Conservation (phyloP, 2,113 vertebrate species). For the Sciurus niger region DNA sequence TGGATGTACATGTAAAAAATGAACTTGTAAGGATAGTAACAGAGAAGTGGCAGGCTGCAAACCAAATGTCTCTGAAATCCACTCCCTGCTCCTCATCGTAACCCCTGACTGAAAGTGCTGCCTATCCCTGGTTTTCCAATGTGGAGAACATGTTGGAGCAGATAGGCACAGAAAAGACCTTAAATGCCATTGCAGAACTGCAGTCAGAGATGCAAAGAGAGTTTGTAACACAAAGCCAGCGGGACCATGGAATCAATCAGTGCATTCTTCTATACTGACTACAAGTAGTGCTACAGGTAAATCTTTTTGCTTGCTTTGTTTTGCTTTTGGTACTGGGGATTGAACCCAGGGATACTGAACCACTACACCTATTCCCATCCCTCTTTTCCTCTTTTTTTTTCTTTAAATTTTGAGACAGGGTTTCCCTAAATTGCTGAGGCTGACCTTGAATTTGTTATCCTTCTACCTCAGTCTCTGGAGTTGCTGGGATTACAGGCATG, state of each 20-base stretch:
- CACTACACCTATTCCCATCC: no score
- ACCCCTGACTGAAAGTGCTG: neutral
- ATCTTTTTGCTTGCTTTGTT: no score
- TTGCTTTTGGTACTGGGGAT: no score
- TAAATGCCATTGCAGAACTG: neutral
- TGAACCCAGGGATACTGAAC: no score
- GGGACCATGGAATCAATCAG: neutral
- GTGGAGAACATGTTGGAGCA: neutral
- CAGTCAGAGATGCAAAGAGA: neutral
- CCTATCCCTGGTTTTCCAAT: neutral
- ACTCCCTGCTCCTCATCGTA: neutral
- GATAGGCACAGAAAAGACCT: neutral
- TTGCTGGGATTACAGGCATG: no score
- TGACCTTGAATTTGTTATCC: no score
- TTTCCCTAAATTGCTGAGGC: no score
- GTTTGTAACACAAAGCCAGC: rapidly evolving
- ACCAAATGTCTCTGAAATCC: neutral
- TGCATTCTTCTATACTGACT: neutral
- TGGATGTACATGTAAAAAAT: neutral
- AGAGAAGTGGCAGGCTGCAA: neutral
- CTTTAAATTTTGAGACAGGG: no score
- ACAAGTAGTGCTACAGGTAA: neutral
- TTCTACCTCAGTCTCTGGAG: no score
- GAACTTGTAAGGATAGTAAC: neutral
- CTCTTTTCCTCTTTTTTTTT: no score